A percentile compares a stretch with the other conserved stretches of the same genome.
phyloP scores from a whole-genome alignment of 2,113 vertebrate species.

The Syrrhaptes paradoxus region DNA sequence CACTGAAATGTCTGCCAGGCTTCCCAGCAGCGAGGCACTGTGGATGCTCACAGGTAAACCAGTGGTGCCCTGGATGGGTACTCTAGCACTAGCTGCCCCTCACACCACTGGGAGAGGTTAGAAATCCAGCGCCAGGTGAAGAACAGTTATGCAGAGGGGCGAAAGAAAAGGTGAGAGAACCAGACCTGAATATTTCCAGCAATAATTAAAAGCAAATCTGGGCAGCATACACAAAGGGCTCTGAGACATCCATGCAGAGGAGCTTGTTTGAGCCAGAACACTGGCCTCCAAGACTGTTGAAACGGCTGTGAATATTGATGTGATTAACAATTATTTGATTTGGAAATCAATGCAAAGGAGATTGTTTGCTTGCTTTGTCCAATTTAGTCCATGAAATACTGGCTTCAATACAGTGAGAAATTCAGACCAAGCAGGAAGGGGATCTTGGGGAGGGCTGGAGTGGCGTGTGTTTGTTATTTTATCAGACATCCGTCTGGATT shows the following conservation, averaged over 20 bases:
- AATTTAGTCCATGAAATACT: constrained; percentile 15
- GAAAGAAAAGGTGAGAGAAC: not conserved
- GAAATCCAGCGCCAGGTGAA: not conserved
- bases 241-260: not conserved
- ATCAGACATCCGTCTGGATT: not conserved
- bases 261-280: not conserved
- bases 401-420: not conserved
- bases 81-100: not conserved
- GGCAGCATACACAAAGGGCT: not conserved
- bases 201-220: not conserved
- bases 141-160: not conserved
- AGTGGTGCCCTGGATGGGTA: not conserved
- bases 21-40: not conserved
- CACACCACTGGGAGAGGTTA: not conserved
- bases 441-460: not conserved
- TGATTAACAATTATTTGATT: constrained; percentile 37
- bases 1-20: accelerated
- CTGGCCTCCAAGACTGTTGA: not conserved
- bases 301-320: constrained; percentile 13
- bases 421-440: not conserved
- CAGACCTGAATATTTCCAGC: not conserved
- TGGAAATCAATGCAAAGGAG: constrained; percentile 39
- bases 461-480: not conserved
- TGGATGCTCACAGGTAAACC: not conserved
- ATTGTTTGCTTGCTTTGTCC: constrained; percentile 25